Conservation (phyloP, 2,797 vertebrate species). For the Micropoecilia bifurca region DNA sequence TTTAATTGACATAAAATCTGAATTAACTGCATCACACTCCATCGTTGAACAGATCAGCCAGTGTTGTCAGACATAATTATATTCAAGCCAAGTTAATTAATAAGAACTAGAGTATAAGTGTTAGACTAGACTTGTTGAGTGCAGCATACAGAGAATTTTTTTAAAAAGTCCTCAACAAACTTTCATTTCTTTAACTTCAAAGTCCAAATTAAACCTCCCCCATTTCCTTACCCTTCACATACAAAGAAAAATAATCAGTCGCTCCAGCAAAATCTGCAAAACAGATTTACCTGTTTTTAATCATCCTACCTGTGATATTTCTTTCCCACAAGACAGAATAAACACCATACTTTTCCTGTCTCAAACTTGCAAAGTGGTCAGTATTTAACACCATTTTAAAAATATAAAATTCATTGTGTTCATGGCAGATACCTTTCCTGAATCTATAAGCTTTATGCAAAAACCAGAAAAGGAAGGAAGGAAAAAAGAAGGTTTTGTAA, state of each 20-base stretch:
- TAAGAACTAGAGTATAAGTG: constrained; percentile 55
- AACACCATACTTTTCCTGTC: not conserved
- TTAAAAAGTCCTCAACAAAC: constrained; percentile 21
- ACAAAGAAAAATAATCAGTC: not conserved
- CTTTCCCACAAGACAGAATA: not conserved
- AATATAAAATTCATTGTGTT: not conserved
- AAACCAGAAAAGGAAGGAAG: not conserved
- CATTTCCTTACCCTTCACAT: not conserved
- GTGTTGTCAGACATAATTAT: constrained; percentile 66
- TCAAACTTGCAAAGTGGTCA: not conserved
- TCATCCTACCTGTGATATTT: not conserved
- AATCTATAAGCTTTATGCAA: not conserved
- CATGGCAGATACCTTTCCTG: not conserved
- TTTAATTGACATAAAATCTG: constrained; percentile 81
- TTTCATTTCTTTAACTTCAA: constrained; percentile 13
- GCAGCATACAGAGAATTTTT: constrained; percentile 52
- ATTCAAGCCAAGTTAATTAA: constrained; percentile 63
- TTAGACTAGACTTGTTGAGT: constrained; percentile 62
- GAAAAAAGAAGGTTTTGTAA: not conserved
- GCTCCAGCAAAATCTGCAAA: not conserved
- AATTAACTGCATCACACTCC: constrained; percentile 73
- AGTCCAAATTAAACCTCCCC: constrained; percentile 29
- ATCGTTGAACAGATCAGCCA: constrained; percentile 65
- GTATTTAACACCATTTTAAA: not conserved
- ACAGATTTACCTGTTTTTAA: not conserved